Conservation (phyloP, 2,113 vertebrate species). For the Syrrhaptes paradoxus region DNA sequence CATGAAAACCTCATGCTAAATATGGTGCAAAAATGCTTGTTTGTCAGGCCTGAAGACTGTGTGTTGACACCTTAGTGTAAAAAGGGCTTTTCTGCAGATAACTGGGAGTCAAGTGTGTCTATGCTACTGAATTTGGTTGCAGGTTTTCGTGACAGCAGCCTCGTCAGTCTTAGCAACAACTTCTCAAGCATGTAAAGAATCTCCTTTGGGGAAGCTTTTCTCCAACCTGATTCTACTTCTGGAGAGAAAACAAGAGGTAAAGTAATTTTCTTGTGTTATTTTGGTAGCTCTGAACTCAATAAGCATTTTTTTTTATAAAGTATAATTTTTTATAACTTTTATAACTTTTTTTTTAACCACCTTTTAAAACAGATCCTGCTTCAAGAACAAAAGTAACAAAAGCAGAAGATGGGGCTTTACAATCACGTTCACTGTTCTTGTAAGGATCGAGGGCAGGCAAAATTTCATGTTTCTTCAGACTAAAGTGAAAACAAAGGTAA, state of each 20-base stretch:
- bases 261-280: not conserved
- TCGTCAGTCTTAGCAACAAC: not conserved
- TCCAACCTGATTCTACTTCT: not conserved
- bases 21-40: not conserved
- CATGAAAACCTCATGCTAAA: not conserved
- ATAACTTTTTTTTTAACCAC: not conserved
- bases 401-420: not conserved
- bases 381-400: not conserved
- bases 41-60: not conserved
- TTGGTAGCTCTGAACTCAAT: not conserved
- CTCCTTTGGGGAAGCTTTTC: not conserved
- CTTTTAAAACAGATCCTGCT: not conserved
- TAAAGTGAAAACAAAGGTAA: not conserved
- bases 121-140: not conserved
- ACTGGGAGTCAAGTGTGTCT: not conserved
- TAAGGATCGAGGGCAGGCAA: not conserved
- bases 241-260: not conserved
- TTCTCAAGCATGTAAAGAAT: not conserved
- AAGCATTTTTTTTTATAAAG: not conserved
- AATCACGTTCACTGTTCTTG: not conserved
- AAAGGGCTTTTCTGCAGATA: not conserved
- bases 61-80: not conserved
- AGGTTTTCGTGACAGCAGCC: not conserved
- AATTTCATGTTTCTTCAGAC: not conserved
- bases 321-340: too few relatives aligned